A percentile compares a stretch with the other conserved stretches of the same genome.
Conservation (phyloP, 2,113 vertebrate genomes). For the Geococcyx californianus region DNA sequence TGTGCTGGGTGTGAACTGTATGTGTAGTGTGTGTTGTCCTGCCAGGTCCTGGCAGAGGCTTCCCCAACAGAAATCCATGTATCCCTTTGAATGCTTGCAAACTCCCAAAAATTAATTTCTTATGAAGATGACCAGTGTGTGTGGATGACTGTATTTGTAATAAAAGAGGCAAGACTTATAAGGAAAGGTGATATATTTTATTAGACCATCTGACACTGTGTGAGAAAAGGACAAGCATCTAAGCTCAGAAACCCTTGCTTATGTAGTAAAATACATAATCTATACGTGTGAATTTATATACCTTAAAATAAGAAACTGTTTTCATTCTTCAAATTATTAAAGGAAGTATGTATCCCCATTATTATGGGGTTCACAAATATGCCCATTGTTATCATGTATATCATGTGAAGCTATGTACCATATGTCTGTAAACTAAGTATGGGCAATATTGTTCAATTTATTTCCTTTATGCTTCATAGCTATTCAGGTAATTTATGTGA, state of each 20-base stretch:
- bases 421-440: slow-evolving; percentile 41
- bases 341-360: neutral
- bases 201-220: neutral
- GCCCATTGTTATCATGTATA: neutral
- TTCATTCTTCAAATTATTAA: neutral
- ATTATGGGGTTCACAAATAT: neutral
- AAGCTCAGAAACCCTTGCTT: neutral
- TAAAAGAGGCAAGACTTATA: neutral
- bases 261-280: neutral
- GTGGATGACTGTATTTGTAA: neutral
- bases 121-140: neutral
- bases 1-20: accelerated
- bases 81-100: neutral
- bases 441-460: slow-evolving; percentile 72
- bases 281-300: neutral
- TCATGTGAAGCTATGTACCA: neutral
- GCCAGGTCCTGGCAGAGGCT: neutral
- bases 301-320: neutral
- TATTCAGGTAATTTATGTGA: slow-evolving; percentile 78
- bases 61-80: neutral
- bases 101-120: neutral
- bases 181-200: neutral
- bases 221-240: neutral
- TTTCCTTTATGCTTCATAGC: slow-evolving; percentile 72
- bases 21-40: neutral